Evolutionary conservation across 2,797 vertebrate species (phyloP).

Genomic region (Dendrocincla fuliginosa): DNA sequence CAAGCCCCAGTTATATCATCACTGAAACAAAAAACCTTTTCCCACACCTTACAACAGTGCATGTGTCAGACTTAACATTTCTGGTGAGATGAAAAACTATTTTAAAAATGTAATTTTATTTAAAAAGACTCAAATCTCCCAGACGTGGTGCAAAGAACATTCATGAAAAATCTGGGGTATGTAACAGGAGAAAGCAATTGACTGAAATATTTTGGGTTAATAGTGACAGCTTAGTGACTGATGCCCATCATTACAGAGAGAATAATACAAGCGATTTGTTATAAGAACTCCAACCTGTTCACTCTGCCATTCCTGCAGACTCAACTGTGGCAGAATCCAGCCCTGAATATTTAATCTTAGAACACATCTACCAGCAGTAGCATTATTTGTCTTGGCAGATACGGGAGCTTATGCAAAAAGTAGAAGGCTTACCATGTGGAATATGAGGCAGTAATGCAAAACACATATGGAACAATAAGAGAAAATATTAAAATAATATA

Average conservation of each 20-base stretch:
- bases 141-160: not conserved
- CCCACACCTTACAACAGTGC: not conserved
- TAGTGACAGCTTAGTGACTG: not conserved
- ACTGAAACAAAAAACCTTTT: not conserved
- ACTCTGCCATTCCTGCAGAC: not conserved
- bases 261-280: not conserved
- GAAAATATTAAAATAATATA: not conserved
- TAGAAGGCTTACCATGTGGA: constrained; percentile 59
- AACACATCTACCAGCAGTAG: not conserved
- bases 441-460: constrained; percentile 56
- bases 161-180: not conserved
- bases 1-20: not conserved
- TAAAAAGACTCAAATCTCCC: not conserved
- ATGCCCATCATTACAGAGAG: not conserved
- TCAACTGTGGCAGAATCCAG: not conserved
- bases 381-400: not conserved
- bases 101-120: not conserved
- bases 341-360: not conserved
- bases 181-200: not conserved
- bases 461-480: constrained; percentile 14
- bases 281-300: not conserved
- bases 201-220: not conserved
- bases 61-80: not conserved
- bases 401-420: constrained; percentile 30
- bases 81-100: not conserved